These are phyloP conservation scores for Gymnothorax reevesii DNA, from an alignment of 2,797 vertebrate genomes.

Conservation along the genomic window DNA sequence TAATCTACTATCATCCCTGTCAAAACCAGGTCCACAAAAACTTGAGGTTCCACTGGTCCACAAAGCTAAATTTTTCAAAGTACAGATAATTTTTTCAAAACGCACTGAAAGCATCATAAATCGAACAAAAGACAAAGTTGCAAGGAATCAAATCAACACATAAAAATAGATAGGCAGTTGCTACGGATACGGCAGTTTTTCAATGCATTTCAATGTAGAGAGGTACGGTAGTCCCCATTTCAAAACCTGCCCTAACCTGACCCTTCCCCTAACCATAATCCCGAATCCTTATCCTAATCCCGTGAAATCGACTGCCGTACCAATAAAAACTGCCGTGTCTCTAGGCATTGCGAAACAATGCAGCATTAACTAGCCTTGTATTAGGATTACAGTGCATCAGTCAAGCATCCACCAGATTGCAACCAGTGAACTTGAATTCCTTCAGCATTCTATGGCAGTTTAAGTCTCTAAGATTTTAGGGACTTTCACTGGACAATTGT, in stretches of 20 bases:
- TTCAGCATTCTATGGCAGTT: background rate
- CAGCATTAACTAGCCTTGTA: background rate
- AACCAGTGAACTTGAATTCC: background rate
- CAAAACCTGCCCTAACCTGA: too few relatives aligned
- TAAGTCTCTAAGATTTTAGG: background rate
- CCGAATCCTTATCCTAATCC: too few relatives aligned
- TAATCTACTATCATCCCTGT: background rate
- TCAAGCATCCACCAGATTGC: background rate
- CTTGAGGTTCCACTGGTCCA: background rate
- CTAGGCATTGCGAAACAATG: too few relatives aligned
- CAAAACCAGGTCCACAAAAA: background rate
- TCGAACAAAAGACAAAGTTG: background rate
- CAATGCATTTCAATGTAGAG: too few relatives aligned
- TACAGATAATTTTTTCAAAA: background rate
- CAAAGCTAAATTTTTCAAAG: background rate
- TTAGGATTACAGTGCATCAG: background rate
- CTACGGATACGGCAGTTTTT: too few relatives aligned
- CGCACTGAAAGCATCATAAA: background rate
- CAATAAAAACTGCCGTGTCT: too few relatives aligned
- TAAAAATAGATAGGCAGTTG: background rate
- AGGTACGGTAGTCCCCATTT: too few relatives aligned
- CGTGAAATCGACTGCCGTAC: too few relatives aligned
- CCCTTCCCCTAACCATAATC: too few relatives aligned
- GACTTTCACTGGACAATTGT: background rate
- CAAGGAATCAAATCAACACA: background rate